Base-by-base conservation (phyloP, 1,140 invertebrate species). In the Coenobita brevimanus region DNA sequence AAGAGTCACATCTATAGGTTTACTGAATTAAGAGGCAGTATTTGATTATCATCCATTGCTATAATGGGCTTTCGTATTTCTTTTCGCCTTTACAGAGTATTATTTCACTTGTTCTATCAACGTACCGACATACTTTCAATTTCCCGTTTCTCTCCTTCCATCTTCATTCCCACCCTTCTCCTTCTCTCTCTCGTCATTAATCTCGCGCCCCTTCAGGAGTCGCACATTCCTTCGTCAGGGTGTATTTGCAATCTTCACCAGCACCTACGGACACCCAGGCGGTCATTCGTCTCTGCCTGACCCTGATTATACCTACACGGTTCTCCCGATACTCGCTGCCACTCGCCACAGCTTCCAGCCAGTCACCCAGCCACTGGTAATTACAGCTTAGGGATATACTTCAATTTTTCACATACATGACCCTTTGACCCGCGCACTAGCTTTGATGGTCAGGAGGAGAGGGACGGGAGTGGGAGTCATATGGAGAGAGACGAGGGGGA, bases 371-470 rank as follows among this genome's bases (percentile, higher is more conserved):
- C 27, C 50, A 43, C 57, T 41, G n/a, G 21, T 85, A 85, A 78
- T 85, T 76, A 85, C 41, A 85, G 50, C 71, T 78, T 76, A 46
- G 38, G 36, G 36, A 85, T 85, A 57, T 76, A 75, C 54, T 30
- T 78, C 71, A 24, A 76, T 85, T 75, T 78, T 85, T 76, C 82
- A 76, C 73, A 24, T 78, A 27, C 57, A 75, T 43, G 69, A 33
- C 1, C 76, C 82, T 41, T 24, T 62, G 69, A 60, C 73, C 36
- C 33, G 36, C 73, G 13, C 73, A 36, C 43, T 67, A 54, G 50
- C 24, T 62, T 62, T 36, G 62, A 41, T n/a, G n/a, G n/a, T n/a
- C n/a, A n/a, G n/a, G n/a, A n/a, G n/a, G n/a, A n/a, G n/a, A n/a
- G n/a, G n/a, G n/a, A n/a, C n/a, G n/a, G n/a, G n/a, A n/a, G n/a